Conservation (phyloP, 2,113 vertebrate genomes). For the Misgurnus anguillicaudatus region DNA sequence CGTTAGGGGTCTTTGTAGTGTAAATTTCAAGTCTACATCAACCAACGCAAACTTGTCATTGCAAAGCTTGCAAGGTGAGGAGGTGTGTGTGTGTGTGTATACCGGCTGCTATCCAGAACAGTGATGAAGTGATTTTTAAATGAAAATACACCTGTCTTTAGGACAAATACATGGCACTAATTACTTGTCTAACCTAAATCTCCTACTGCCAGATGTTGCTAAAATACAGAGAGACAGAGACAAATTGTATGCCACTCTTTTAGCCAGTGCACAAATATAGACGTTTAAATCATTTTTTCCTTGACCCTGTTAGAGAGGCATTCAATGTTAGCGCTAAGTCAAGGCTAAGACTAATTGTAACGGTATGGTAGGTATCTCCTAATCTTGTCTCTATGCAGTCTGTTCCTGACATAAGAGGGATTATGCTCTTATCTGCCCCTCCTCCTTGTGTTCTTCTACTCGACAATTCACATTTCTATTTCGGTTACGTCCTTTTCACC, state of each 20-base stretch:
- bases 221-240: conserved; percentile 79
- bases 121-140: conserved; percentile 80
- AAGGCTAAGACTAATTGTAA: conserved; percentile 72
- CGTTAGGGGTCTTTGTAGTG: conserved; percentile 29
- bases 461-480: conserved; percentile 74
- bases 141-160: conserved; percentile 83
- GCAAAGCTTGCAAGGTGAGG: conserved; percentile 47
- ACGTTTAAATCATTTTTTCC: conserved; percentile 82
- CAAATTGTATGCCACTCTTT: conserved; percentile 72
- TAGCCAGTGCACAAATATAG: conserved; percentile 75
- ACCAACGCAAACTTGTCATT: conserved; percentile 47
- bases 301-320: conserved; percentile 78
- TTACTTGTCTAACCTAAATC: conserved; percentile 85
- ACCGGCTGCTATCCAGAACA: conserved; percentile 60
- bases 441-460: conserved; percentile 53
- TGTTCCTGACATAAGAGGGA: conserved; percentile 70
- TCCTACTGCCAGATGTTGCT: conserved; percentile 82
- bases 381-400: conserved; percentile 62
- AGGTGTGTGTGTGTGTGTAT: conserved; percentile 40
- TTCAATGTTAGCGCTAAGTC: conserved; percentile 71
- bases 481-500: conserved; percentile 64
- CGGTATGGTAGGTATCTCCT: conserved; percentile 69
- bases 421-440: conserved; percentile 73
- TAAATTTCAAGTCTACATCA: conserved; percentile 46
- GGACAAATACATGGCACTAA: conserved; percentile 81